Evolutionary conservation across 1,140 invertebrate genomes (phyloP).

Genomic region (Drosophila cardini): DNA sequence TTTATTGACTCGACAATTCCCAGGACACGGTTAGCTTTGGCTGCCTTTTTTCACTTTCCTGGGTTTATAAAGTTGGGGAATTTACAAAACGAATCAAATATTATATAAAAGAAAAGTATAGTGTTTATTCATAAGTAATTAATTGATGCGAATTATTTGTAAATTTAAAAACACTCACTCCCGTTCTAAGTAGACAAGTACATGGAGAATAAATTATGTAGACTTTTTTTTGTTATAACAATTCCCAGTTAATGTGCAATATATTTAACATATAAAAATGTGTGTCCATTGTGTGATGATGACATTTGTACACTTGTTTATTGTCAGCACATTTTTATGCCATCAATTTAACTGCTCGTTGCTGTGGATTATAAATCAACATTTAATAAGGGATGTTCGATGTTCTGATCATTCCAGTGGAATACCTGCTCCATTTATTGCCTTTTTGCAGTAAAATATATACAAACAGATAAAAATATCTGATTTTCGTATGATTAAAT

Average conservation of each 20-base stretch:
- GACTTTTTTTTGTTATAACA: neutral
- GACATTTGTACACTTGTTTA: conserved; percentile 67
- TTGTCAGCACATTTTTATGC: conserved; percentile 49
- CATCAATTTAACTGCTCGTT: conserved; percentile 43
- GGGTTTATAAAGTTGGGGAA: conserved; percentile 6
- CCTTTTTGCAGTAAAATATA: conserved; percentile 51
- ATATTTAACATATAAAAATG: conserved; percentile 6
- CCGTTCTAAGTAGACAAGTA: neutral
- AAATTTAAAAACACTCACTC: neutral
- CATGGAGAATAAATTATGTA: neutral
- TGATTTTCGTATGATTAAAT: conserved; percentile 63
- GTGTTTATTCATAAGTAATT: conserved; percentile 37
- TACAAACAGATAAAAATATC: conserved; percentile 34
- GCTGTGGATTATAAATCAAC: conserved; percentile 68
- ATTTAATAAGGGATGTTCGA: conserved; percentile 30
- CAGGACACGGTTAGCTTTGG: conserved; percentile 31
- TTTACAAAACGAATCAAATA: neutral
- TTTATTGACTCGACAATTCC: conserved; percentile 69
- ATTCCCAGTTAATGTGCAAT: neutral
- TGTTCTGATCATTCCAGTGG: neutral
- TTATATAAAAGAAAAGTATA: neutral
- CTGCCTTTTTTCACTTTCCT: conserved; percentile 12
- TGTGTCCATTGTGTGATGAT: conserved; percentile 21
- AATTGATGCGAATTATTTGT: conserved; percentile 14
- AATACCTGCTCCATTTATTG: conserved; percentile 44